Conservation (phyloP, 2,113 vertebrate species). For the Pipa parva region DNA sequence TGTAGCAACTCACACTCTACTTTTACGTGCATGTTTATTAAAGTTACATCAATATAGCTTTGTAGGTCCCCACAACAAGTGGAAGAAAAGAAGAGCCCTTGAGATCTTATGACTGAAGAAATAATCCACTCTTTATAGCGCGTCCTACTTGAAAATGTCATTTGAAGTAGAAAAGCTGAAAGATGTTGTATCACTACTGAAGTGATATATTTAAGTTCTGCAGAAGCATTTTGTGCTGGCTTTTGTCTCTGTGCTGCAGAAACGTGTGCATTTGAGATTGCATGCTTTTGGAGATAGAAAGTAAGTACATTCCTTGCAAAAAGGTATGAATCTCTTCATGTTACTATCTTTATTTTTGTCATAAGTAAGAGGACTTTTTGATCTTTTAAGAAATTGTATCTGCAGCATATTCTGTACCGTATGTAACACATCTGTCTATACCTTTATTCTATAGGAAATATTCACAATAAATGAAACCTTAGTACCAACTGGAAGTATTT, state of each 20-base stretch:
- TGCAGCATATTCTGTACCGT: too few species aligned
- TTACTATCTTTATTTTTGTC: too few species aligned
- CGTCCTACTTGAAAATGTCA: conserved; percentile 14
- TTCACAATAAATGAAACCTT: too few species aligned
- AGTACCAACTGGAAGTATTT: too few species aligned
- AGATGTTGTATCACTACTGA: neutral
- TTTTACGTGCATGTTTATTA: conserved; percentile 6
- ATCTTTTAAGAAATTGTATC: too few species aligned
- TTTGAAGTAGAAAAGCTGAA: neutral
- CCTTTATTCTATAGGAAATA: too few species aligned
- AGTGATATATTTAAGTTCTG: neutral
- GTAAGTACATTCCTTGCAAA: too few species aligned
- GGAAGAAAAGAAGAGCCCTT: neutral
- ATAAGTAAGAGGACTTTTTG: too few species aligned
- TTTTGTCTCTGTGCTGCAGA: neutral
- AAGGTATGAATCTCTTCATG: too few species aligned
- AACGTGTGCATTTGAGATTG: neutral
- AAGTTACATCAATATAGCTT: neutral
- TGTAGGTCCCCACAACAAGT: neutral
- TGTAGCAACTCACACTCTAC: neutral
- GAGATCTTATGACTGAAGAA: conserved; percentile 7
- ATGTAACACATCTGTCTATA: too few species aligned
- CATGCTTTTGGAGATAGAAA: too few species aligned
- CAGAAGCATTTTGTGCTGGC: neutral
- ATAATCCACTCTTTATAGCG: conserved; percentile 1